Conservation (phyloP, 2,797 vertebrate genomes). For the Parauchenoglanis punctatus region DNA sequence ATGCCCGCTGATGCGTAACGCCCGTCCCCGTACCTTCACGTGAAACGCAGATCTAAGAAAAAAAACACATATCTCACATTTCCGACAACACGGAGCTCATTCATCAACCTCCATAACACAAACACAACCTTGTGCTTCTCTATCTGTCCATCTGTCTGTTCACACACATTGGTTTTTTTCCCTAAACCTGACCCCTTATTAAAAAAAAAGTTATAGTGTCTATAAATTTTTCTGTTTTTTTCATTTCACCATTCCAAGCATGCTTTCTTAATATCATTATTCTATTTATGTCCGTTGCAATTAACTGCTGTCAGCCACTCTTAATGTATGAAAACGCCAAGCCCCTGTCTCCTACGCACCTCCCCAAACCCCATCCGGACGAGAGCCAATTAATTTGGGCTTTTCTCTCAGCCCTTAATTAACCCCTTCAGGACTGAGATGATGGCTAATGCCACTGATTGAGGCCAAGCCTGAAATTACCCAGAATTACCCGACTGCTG, state of each 20-base stretch:
- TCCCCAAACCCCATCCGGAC: constrained; percentile 63
- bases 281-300: constrained; percentile 61
- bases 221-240: constrained; percentile 16
- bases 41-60: constrained; percentile 61
- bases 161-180: constrained; percentile 30
- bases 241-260: constrained; percentile 38
- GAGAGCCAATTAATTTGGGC: constrained; percentile 74
- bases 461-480: constrained; percentile 76
- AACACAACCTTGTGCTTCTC: constrained; percentile 28
- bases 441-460: constrained; percentile 74
- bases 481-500: constrained; percentile 65
- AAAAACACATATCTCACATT: constrained; percentile 42
- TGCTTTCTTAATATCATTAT: constrained; percentile 48
- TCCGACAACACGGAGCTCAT: constrained; percentile 40
- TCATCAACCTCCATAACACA: constrained; percentile 25
- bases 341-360: constrained; percentile 47
- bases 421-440: constrained; percentile 76
- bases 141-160: constrained; percentile 36
- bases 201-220: not conserved
- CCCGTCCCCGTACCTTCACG: constrained; percentile 79
- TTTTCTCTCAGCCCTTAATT: constrained; percentile 74
- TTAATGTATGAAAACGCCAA: constrained; percentile 62
- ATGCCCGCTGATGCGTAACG: constrained; percentile 82
- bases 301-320: constrained; percentile 66
- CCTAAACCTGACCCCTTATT: constrained; percentile 34